These are phyloP conservation scores for Atherinosoma microstoma DNA, from an alignment of 2,797 vertebrate genomes.

Conservation along the genomic window DNA sequence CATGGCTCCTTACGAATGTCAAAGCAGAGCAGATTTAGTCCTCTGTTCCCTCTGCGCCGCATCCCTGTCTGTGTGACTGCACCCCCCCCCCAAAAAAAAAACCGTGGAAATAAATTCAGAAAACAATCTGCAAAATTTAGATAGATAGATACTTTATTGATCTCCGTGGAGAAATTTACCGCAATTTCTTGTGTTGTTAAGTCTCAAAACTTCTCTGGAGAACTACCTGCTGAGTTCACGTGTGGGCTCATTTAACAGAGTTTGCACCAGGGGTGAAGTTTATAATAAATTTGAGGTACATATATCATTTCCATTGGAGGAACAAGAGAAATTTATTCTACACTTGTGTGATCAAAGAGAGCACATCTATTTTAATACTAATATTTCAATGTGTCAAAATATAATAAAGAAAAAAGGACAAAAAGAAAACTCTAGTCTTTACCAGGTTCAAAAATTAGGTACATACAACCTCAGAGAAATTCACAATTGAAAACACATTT, in stretches of 20 bases:
- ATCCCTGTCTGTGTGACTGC: constrained; percentile 27
- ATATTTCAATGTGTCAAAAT: background rate
- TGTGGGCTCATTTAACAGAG: background rate
- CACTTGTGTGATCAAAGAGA: background rate
- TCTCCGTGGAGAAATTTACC: background rate
- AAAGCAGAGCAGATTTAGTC: constrained; percentile 68
- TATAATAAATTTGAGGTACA: too few species aligned
- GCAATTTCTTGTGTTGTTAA: background rate
- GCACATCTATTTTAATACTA: background rate
- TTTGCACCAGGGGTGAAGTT: background rate
- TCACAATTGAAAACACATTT: too few species aligned
- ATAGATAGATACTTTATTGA: too few species aligned
- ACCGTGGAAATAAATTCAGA: background rate
- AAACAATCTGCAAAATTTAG: background rate
- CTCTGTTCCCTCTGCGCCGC: constrained; percentile 19
- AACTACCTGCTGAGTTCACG: background rate
- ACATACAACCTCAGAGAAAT: too few species aligned
- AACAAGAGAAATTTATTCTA: background rate
- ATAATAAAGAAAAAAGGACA: background rate
- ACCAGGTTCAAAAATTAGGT: too few species aligned
- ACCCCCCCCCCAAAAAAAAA: background rate
- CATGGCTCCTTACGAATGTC: constrained; percentile 64
- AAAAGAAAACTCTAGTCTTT: background rate
- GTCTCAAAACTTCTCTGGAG: background rate
- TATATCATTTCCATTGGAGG: background rate